A percentile compares a stretch with the other conserved stretches of the same genome.
Conservation (phyloP, 2,888 invertebrate species). For the Candidula unifasciata region DNA sequence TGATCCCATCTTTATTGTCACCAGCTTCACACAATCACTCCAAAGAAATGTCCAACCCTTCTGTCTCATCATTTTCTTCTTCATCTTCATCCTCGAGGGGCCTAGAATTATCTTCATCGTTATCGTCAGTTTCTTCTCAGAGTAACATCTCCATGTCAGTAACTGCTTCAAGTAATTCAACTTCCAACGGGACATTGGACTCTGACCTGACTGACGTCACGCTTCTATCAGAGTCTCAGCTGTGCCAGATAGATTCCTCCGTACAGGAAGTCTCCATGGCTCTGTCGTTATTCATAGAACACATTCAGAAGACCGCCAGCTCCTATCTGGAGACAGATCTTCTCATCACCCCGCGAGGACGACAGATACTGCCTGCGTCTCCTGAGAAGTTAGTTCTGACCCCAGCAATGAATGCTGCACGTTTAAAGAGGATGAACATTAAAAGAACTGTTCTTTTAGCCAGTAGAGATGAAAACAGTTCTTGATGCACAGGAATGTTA, state of each 20-base stretch:
- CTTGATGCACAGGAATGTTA: background rate
- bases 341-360: slow-evolving; percentile 1
- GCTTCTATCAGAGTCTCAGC: slow-evolving; percentile 64
- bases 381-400: slow-evolving; percentile 42
- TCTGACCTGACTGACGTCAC: slow-evolving; percentile 57
- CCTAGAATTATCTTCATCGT: background rate
- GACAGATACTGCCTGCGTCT: slow-evolving; percentile 32
- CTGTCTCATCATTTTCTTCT: background rate
- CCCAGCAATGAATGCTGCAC: slow-evolving; percentile 32
- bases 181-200: slow-evolving; percentile 6
- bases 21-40: background rate
- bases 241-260: slow-evolving; percentile 45
- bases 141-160: background rate
- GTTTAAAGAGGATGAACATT: slow-evolving; percentile 10
- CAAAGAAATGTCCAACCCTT: background rate
- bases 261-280: slow-evolving; percentile 47
- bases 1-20: background rate
- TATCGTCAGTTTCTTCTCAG: background rate
- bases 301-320: slow-evolving; percentile 23
- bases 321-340: background rate
- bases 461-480: background rate
- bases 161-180: background rate
- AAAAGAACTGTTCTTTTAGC: slow-evolving; percentile 29
- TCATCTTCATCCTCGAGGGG: background rate
- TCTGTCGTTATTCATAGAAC: slow-evolving; percentile 29